phyloP scores from a whole-genome alignment of 2,113 vertebrate species.

The Bostrychus sinensis region DNA sequence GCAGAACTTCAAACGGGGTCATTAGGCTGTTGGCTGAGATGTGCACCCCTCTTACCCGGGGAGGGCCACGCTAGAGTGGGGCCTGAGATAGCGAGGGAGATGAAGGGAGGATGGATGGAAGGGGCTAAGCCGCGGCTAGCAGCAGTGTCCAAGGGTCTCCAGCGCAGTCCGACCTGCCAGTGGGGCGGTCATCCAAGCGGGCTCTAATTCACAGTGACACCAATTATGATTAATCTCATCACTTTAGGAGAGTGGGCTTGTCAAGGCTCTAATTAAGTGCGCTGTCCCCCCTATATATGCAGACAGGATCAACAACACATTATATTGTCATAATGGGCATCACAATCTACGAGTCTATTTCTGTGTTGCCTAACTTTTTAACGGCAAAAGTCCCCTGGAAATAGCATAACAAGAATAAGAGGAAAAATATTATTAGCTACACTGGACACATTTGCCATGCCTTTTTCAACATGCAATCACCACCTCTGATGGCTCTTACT shows the following conservation, averaged over 20 bases:
- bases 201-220: conserved; percentile 81
- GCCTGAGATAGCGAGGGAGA: conserved; percentile 62
- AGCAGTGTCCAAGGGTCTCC: conserved; percentile 79
- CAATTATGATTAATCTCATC: conserved; percentile 85
- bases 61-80: conserved; percentile 65
- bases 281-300: conserved; percentile 81
- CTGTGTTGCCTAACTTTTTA: conserved; percentile 87
- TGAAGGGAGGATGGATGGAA: conserved; percentile 26
- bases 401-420: conserved; percentile 44
- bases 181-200: conserved; percentile 77
- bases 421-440: conserved; percentile 30
- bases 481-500: conserved; percentile 40
- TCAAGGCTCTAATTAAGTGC: conserved; percentile 83
- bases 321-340: conserved; percentile 89
- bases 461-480: conserved; percentile 25
- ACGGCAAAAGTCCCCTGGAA: conserved; percentile 58
- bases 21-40: conserved; percentile 78
- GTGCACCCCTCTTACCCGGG: conserved; percentile 68
- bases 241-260: conserved; percentile 82
- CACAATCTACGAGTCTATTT: conserved; percentile 86
- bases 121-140: conserved; percentile 72
- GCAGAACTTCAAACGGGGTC: conserved; percentile 93
- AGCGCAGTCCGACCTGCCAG: conserved; percentile 78
- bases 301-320: conserved; percentile 83
- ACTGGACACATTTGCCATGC: conserved; percentile 40